phyloP scores from a whole-genome alignment of 2,888 invertebrate genomes.

The Nomada lathburiana region DNA sequence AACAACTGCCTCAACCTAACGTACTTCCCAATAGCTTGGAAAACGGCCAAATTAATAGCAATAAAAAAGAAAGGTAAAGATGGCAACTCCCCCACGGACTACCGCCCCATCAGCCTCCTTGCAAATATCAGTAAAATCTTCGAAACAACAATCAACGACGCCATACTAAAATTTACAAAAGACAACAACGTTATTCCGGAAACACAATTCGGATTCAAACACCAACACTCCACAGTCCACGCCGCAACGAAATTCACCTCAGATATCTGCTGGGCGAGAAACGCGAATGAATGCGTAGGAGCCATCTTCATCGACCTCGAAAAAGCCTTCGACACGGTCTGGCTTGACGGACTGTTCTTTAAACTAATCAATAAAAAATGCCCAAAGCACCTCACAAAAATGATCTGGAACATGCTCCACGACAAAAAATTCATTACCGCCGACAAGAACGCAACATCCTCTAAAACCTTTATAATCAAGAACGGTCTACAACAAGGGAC shows the following conservation, averaged over 20 bases:
- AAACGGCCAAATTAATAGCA: constrained; percentile 10
- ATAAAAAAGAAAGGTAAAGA: constrained; percentile 11
- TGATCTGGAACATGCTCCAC: constrained; percentile 29
- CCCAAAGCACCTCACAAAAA: constrained; percentile 18
- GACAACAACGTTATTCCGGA: neutral
- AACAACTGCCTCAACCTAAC: constrained; percentile 19
- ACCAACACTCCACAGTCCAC: neutral
- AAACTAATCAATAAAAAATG: constrained; percentile 42
- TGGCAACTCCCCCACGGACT: constrained; percentile 2
- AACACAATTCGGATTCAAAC: neutral
- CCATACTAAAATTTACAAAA: neutral
- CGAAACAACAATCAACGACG: neutral
- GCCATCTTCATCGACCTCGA: constrained; percentile 19
- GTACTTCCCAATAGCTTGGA: constrained; percentile 13
- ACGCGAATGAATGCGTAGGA: neutral
- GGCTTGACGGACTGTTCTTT: neutral
- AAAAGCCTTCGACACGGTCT: constrained; percentile 1
- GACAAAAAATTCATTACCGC: constrained; percentile 21
- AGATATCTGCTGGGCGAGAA: neutral
- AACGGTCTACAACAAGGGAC: constrained; percentile 19
- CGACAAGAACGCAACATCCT: neutral
- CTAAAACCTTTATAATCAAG: neutral
- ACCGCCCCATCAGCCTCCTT: neutral
- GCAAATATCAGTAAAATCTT: constrained; percentile 10
- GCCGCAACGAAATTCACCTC: neutral